Conservation (phyloP, 2,888 invertebrate species). For the Spodoptera picta region DNA sequence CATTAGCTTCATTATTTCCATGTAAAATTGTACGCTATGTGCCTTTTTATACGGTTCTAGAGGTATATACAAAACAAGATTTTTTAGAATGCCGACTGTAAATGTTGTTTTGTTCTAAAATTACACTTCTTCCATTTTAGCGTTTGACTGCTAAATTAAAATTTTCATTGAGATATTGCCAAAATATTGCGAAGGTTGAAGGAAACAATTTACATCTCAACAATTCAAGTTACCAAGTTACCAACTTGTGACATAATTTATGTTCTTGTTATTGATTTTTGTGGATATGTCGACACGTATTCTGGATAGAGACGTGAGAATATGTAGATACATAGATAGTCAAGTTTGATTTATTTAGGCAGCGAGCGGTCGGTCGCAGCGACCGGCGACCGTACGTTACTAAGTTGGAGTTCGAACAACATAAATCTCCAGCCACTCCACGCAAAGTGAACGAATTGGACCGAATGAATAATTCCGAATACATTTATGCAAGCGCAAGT, state of each 20-base stretch:
- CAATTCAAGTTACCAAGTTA: neutral
- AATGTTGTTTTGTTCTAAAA: slow-evolving; percentile 1
- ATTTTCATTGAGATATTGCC: neutral
- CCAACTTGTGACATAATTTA: neutral
- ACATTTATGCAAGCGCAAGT: slow-evolving; percentile 67
- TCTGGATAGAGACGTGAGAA: slow-evolving; percentile 26
- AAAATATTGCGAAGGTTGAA: neutral
- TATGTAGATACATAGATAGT: slow-evolving; percentile 36
- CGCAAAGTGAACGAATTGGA: slow-evolving; percentile 72
- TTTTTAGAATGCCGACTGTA: slow-evolving; percentile 14
- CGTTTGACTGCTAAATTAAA: neutral
- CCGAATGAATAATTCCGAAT: slow-evolving; percentile 76
- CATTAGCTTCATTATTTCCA: slow-evolving; percentile 80
- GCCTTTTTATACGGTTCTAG: slow-evolving; percentile 39
- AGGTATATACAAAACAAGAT: slow-evolving; percentile 16
- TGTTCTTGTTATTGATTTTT: slow-evolving; percentile 16
- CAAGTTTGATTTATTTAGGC: slow-evolving; percentile 75
- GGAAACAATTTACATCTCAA: neutral
- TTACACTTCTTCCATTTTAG: neutral
- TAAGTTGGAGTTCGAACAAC: slow-evolving; percentile 75
- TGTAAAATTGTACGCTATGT: slow-evolving; percentile 71
- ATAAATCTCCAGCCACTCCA: slow-evolving; percentile 78
- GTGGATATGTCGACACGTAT: slow-evolving; percentile 5
- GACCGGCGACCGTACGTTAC: slow-evolving; percentile 75
- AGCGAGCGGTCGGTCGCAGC: slow-evolving; percentile 60